Evolutionary conservation across 2,888 invertebrate species (phyloP), one percentile per base, ranked within the genome.

Genomic region (Carpatolechia fugitivella): DNA sequence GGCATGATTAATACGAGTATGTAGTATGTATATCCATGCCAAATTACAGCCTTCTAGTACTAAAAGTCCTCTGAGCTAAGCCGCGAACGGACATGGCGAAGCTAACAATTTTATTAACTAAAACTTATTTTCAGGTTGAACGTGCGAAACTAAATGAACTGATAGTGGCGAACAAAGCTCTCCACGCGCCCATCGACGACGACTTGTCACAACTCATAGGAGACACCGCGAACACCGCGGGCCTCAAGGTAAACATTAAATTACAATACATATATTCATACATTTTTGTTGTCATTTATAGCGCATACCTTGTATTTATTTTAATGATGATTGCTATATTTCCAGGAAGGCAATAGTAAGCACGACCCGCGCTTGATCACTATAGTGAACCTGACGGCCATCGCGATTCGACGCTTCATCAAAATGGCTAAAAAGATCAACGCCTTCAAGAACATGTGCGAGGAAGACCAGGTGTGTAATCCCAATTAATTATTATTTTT

Each of bases 361-460:
- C 92, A 92, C 71, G 94, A 95, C 78, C 95, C 95, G 0, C 92
- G 94, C 46, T 82, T 97, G 4, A 91, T 97, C 53, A 96, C 95
- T 66, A 94, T 97, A 24, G 96, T 97, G 62, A 97, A 97, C 91
- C 90, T 98, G 68, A 97, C 97, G 0, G 98, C 98, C 2, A 93
- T 98, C 54, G 98, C 98, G 3, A 98, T 99, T 62, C 90, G 98
- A 59, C 91, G 98, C 53, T 86, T 96, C 53, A 95, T 95, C 71
- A 95, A 95, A 81, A 95, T 95, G 94, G 94, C 95, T 0, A 96
- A 96, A 75, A 95, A 95, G 76, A 95, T 96, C 51, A 95, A 93
- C 72, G 96, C 97, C 1, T 99, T 99, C 82, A 96, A 96, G 77
- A 95, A 95, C 71, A 95, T 99, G 93, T 97, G 97, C 74, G 97